Evolutionary conservation across 2,888 invertebrate species (phyloP), one percentile per base, ranked within the genome.

Genomic region (Lutraria lutraria): DNA sequence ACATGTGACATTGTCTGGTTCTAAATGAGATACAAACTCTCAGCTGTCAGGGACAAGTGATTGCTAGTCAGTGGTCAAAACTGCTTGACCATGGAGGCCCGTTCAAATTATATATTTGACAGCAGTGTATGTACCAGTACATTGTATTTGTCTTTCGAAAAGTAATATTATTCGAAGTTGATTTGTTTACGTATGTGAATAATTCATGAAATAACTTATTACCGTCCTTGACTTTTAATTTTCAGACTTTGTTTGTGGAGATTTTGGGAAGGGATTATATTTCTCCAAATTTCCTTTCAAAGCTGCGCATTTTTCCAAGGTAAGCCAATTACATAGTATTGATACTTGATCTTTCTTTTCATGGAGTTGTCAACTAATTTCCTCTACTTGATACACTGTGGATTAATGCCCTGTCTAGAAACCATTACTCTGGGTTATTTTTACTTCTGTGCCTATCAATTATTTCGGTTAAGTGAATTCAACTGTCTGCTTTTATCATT

Each of bases 231-330:
- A 60, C 43, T 43, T 68, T 88, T 16, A 60, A 16, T 72, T 94
- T 94, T 54, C 94, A 96, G 96, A 96, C 94, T 94, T 96, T 87
- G 88, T 92, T 12, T 92, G 94, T 91, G 96, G 96, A 52, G 95
- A 96, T 63, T 96, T 92, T 94, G 96, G 96, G 21, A 88, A 92
- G 88, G 96, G 96, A 0, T 90, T 96, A 12, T 96, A 96, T 83
- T 96, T 96, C 91, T 95, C 96, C 63, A 95, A 95, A 85, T 95
- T 94, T 84, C 96, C 96, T 0, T 95, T 95, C 13, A 96, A 95
- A 88, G 96, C 96, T 56, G 95, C 95, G 21, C 95, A 95, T 87
- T 96, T 95, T 92, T 96, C 96, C 82, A 94, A 94, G 60, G 96
- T 96, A 92, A 94, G 95, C 63, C 10, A 56, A 31, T 43, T 43